Evolutionary conservation across 2,888 invertebrate species (phyloP).

Genomic region (Kuschelorhynchus macadamiae): DNA sequence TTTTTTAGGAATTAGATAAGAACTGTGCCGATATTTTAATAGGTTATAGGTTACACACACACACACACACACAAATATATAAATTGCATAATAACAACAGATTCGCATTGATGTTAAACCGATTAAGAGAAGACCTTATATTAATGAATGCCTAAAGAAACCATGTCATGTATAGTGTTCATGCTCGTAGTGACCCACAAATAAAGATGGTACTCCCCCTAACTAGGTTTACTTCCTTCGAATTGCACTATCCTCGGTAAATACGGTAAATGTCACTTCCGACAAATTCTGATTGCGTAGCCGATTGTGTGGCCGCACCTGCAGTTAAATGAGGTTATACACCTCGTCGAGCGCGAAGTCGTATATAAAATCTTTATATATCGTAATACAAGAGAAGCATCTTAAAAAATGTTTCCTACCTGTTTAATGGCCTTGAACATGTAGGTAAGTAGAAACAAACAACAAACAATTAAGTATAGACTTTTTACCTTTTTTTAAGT

Average conservation of each 20-base stretch:
- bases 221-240: conserved; percentile 36
- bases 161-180: too few species aligned
- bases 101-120: too few species aligned
- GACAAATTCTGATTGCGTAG: conserved; percentile 32
- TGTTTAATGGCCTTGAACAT: neutral
- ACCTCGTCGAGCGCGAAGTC: conserved; percentile 19
- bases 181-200: conserved; percentile 14
- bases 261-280: conserved; percentile 42
- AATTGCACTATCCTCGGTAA: conserved; percentile 8
- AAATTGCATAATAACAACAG: too few species aligned
- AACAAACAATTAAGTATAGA: too few species aligned
- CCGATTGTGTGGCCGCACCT: conserved; percentile 31
- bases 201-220: conserved; percentile 32
- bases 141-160: too few species aligned
- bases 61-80: too few species aligned
- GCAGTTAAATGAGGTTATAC: conserved; percentile 22
- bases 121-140: too few species aligned
- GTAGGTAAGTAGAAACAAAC: too few species aligned
- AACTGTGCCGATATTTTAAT: too few species aligned
- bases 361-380: conserved; percentile 16
- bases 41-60: too few species aligned
- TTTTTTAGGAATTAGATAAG: too few species aligned
- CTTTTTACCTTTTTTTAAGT: too few species aligned
- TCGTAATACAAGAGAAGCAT: neutral
- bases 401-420: neutral